Evolutionary conservation across 2,888 invertebrate genomes (phyloP).

Genomic region (Hybos culiciformis): DNA sequence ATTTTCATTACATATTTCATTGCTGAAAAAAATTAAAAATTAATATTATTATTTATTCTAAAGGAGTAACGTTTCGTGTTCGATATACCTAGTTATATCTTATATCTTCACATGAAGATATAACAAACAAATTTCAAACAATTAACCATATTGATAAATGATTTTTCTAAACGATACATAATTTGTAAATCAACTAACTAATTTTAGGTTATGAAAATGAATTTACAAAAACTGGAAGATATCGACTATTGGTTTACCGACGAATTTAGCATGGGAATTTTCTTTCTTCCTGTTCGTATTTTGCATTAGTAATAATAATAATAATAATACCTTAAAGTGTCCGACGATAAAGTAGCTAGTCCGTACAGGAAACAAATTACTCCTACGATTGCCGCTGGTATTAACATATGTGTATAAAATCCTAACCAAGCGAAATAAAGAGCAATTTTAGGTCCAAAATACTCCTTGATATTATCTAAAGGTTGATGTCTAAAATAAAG

Average conservation of each 20-base stretch:
- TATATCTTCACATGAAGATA: too few species aligned
- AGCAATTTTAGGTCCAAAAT: conserved; percentile 63
- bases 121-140: too few species aligned
- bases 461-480: conserved; percentile 60
- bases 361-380: conserved; percentile 51
- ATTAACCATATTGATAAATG: too few species aligned
- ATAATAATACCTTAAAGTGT: conserved; percentile 31
- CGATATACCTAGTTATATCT: too few species aligned
- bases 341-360: conserved; percentile 36
- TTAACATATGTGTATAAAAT: conserved; percentile 71
- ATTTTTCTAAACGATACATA: too few species aligned
- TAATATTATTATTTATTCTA: not conserved
- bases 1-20: conserved; percentile 44
- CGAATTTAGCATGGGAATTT: not conserved
- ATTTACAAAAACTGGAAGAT: not conserved
- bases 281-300: too few species aligned
- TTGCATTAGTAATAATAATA: not conserved
- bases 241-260: not conserved
- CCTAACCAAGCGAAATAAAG: conserved; percentile 77
- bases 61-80: too few species aligned
- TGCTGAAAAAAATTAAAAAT: conserved; percentile 23
- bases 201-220: not conserved
- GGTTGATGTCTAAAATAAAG: conserved; percentile 42
- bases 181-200: too few species aligned
- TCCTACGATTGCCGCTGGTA: conserved; percentile 56